phyloP scores from a whole-genome alignment of 35 echinoderm and acorn worm species.

The Anneissia japonica region DNA sequence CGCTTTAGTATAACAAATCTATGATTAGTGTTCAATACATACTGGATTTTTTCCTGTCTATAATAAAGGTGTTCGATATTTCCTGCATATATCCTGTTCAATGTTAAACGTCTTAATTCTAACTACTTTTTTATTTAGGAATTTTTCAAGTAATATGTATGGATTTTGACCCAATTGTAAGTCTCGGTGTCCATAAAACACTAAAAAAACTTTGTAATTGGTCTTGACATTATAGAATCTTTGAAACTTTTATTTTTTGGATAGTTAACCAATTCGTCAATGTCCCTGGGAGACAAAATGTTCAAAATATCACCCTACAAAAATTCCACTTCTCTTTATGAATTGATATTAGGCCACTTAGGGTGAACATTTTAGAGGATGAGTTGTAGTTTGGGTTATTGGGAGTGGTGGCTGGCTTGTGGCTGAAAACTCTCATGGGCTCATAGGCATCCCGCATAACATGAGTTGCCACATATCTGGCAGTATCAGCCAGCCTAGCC shows the following conservation, averaged over 20 bases:
- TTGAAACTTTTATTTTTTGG: background rate
- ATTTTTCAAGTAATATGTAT: no score
- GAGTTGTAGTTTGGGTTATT: background rate
- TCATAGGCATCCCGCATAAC: background rate
- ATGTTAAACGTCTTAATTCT: background rate
- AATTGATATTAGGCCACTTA: background rate
- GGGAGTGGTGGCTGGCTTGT: background rate
- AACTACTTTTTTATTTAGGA: background rate
- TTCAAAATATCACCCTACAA: background rate
- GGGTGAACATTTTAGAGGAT: background rate
- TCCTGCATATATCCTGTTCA: no score
- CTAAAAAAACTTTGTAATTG: background rate
- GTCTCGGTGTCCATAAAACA: background rate
- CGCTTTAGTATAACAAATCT: no score
- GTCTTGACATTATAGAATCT: background rate
- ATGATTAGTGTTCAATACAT: no score
- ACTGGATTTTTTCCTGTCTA: no score
- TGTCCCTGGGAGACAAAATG: background rate
- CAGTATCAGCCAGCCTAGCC: background rate
- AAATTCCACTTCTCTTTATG: background rate
- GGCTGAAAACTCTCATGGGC: background rate
- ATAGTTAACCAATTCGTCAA: background rate
- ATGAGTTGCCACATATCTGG: background rate
- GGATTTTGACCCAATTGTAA: background rate
- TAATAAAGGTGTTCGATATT: no score